Evolutionary conservation across 2,113 vertebrate genomes (phyloP).

Genomic region (Lethenteron reissneri): DNA sequence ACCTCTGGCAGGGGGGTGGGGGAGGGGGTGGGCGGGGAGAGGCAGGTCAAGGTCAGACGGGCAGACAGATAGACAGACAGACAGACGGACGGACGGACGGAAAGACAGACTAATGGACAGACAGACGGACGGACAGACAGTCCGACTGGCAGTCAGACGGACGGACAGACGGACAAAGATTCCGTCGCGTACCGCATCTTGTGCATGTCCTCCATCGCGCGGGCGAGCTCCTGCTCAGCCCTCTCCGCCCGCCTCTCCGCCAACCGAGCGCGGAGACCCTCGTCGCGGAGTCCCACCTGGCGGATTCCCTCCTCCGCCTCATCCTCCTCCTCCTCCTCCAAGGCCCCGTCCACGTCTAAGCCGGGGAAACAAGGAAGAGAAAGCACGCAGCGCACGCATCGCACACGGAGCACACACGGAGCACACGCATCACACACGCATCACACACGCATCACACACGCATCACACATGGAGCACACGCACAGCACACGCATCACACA

Average conservation of each 20-base stretch:
- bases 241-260: slow-evolving; percentile 36
- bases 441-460: too few relatives aligned
- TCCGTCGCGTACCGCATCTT: slow-evolving; percentile 42
- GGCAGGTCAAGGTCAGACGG: neutral
- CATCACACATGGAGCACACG: too few relatives aligned
- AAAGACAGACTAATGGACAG: neutral
- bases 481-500: too few relatives aligned
- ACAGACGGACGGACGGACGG: neutral
- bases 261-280: slow-evolving; percentile 21
- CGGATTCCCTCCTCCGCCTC: slow-evolving; percentile 14
- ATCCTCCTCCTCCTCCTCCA: slow-evolving; percentile 11
- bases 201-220: slow-evolving; percentile 51
- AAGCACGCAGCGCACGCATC: neutral
- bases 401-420: neutral
- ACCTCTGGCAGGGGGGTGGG: too few relatives aligned
- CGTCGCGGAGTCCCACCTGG: slow-evolving; percentile 10
- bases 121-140: neutral
- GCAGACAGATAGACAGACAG: neutral
- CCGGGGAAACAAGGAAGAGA: slow-evolving; percentile 24
- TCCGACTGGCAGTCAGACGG: neutral
- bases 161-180: neutral
- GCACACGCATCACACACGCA: neutral
- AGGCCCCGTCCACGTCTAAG: slow-evolving; percentile 39
- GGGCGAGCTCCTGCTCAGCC: slow-evolving; percentile 40
- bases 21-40: neutral